Base-by-base conservation (phyloP, 2,113 vertebrate genomes). In the Ia io region DNA sequence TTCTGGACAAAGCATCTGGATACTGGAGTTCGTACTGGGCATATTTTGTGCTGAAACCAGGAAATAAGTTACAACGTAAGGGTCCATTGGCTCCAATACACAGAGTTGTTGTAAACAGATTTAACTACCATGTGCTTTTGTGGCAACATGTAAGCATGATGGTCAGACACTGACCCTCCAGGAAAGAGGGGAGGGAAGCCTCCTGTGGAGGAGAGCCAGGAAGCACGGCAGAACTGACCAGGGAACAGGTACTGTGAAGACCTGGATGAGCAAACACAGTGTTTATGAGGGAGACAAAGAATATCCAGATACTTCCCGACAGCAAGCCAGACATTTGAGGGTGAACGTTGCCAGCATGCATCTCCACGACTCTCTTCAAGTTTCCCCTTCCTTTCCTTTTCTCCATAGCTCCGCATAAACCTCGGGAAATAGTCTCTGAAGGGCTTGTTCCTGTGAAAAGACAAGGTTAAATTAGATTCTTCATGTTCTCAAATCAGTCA, bases 401-500 rank as follows among this genome's bases (percentile, higher is more conserved):
- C 65, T 92, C 4, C 18, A 12, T 77, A 82, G 69, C 35, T 63
- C 59, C 78, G 25, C 28, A 42, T 76, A 71, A 73, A 51, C 12
- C 35, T 44, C 9, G 42, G 70, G 40, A 82, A 93, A 17, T 40
- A 65, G 78, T 40, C 73, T 88, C 73, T 78, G 42, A 96, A 79
- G 67, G 37, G 20, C 56, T 84, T 94, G 78, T 88, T 69, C 23
- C 63, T 94, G 25, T 70, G 76, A 92, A 95, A 88, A 92, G 71
- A 79, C 20, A 91, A 92, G 80, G 85, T 93, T 92, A 79, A 97
- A 88, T 63, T 42, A 82, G 37, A 88, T 85, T 77, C 35, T 95
- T 96, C 71, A 76, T 85, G 69, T 49, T 97, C 47, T 92, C 37
- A 37, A 90, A 84, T 92, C 80, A 90, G 70, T 82, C 77, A 49